These are phyloP conservation scores for Mystacides longicornis DNA, from an alignment of 2,888 invertebrate genomes.

Conservation along the genomic window DNA sequence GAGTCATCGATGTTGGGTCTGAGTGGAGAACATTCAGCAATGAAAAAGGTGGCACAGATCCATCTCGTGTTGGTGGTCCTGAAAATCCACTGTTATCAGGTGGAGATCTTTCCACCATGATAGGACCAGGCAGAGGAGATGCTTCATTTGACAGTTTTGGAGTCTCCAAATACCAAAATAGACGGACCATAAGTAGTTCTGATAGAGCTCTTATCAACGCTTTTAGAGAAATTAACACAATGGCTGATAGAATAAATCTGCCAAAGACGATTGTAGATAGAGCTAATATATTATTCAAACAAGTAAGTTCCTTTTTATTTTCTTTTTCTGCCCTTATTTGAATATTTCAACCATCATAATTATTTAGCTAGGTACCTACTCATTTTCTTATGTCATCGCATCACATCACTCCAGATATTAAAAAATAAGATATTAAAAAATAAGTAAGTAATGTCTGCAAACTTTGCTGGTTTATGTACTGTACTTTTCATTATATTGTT, in stretches of 20 bases:
- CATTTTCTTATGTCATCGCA: too few species aligned
- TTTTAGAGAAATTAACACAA: constrained; percentile 92
- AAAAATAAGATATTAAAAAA: too few species aligned
- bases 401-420: too few species aligned
- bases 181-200: constrained; percentile 82
- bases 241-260: constrained; percentile 97
- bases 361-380: too few species aligned
- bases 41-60: constrained; percentile 94
- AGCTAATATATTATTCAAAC: constrained; percentile 95
- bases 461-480: too few species aligned
- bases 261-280: constrained; percentile 95
- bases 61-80: constrained; percentile 98
- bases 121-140: constrained; percentile 67
- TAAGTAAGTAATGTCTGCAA: too few species aligned
- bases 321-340: too few species aligned
- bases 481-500: too few species aligned
- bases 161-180: constrained; percentile 65
- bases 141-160: constrained; percentile 88
- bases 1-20: constrained; percentile 99
- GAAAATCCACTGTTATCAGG: constrained; percentile 96
- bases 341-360: too few species aligned
- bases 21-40: constrained; percentile 99
- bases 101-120: constrained; percentile 94
- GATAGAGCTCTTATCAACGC: constrained; percentile 94
- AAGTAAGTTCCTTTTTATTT: constrained; percentile 48